phyloP scores from a whole-genome alignment of 2,113 vertebrate species.

The Entosphenus tridentatus region DNA sequence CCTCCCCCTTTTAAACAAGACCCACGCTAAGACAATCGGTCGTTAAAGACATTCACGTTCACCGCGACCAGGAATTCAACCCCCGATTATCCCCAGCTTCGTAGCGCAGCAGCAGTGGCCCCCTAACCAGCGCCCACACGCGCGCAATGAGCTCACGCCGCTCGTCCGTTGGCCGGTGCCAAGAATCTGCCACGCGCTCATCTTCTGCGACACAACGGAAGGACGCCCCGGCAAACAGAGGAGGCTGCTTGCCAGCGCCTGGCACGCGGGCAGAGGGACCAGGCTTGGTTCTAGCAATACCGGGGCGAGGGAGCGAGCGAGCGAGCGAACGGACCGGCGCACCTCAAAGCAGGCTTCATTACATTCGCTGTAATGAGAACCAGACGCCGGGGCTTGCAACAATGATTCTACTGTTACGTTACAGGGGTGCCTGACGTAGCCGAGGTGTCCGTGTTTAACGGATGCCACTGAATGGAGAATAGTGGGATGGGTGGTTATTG shows the following conservation, averaged over 20 bases:
- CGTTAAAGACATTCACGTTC: too few species aligned
- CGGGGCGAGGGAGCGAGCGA: too few species aligned
- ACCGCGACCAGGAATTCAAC: too few species aligned
- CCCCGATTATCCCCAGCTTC: too few species aligned
- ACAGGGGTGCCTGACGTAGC: constrained; percentile 3
- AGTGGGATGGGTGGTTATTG: too few species aligned
- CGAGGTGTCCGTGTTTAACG: constrained; percentile 3
- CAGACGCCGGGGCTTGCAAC: constrained; percentile 2
- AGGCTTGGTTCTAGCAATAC: neutral
- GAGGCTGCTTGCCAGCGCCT: neutral
- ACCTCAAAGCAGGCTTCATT: constrained; percentile 5
- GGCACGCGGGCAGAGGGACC: neutral
- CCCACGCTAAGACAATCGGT: too few species aligned
- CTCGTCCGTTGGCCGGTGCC: too few species aligned
- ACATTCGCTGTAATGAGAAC: constrained; percentile 6
- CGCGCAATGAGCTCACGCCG: too few species aligned
- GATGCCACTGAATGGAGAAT: neutral
- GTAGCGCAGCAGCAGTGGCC: too few species aligned
- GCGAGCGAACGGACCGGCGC: neutral
- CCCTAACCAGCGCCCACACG: too few species aligned
- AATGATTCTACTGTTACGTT: constrained; percentile 6
- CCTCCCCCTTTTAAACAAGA: too few species aligned
- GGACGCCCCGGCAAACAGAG: neutral
- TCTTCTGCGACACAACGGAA: neutral
- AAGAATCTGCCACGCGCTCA: too few species aligned